These are phyloP conservation scores for Eulithis prunata DNA, from an alignment of 2,888 invertebrate genomes.

Conservation along the genomic window DNA sequence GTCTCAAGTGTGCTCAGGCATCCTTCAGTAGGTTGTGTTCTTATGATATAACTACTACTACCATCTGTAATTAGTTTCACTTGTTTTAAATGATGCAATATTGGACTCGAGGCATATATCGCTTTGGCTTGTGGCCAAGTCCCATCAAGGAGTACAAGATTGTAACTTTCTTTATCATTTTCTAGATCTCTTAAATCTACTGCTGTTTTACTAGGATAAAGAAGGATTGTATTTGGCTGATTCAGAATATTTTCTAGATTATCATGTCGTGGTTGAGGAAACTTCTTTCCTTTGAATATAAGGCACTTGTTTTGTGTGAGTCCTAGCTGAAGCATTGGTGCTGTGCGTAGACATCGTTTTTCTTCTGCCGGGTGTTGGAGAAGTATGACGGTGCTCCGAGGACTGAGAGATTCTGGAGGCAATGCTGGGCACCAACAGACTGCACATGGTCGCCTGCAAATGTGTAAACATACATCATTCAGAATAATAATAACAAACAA, in stretches of 20 bases:
- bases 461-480: not conserved
- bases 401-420: constrained; percentile 87
- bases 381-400: constrained; percentile 90
- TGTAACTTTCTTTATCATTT: constrained; percentile 84
- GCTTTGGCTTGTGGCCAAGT: constrained; percentile 98
- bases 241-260: constrained; percentile 87
- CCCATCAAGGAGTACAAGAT: constrained; percentile 94
- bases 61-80: constrained; percentile 90
- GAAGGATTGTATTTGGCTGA: constrained; percentile 88
- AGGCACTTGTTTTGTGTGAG: constrained; percentile 90
- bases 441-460: constrained; percentile 89
- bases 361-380: constrained; percentile 98
- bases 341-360: constrained; percentile 94
- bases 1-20: constrained; percentile 96
- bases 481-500: not conserved
- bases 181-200: constrained; percentile 85
- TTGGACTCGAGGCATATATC: constrained; percentile 92
- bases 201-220: constrained; percentile 92
- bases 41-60: constrained; percentile 94
- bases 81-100: constrained; percentile 89
- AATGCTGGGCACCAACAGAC: constrained; percentile 97
- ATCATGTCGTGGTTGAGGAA: constrained; percentile 88
- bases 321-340: constrained; percentile 93
- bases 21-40: constrained; percentile 96
- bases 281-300: constrained; percentile 92